Percentiles rank a stretch among this genome's conserved stretches.
phyloP scores from a whole-genome alignment of 2,888 invertebrate genomes.

The Troglohyphantes excavatus region DNA sequence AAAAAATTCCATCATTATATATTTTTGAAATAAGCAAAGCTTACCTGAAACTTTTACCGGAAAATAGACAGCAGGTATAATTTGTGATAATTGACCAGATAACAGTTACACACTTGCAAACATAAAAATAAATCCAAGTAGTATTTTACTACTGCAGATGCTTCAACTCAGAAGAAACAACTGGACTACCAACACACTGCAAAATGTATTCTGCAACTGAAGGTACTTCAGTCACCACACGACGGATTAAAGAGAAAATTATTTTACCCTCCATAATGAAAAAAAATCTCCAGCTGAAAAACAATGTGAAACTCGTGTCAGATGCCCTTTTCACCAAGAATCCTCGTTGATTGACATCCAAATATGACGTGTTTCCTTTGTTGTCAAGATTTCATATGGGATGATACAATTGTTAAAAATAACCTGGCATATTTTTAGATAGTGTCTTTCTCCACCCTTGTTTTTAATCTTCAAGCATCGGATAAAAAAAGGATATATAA shows the following conservation, averaged over 20 bases:
- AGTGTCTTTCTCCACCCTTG: background rate
- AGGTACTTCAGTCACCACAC: too few relatives aligned
- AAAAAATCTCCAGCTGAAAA: constrained; percentile 18
- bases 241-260: constrained; percentile 21
- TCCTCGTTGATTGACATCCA: background rate
- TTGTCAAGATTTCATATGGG: constrained; percentile 17
- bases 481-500: background rate
- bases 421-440: constrained; percentile 17
- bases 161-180: too few relatives aligned
- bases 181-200: too few relatives aligned
- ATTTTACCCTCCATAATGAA: constrained; percentile 7
- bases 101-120: too few relatives aligned
- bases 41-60: too few relatives aligned
- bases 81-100: too few relatives aligned
- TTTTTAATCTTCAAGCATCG: background rate
- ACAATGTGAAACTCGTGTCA: constrained; percentile 35
- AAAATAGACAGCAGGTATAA: too few relatives aligned
- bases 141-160: too few relatives aligned
- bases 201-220: background rate
- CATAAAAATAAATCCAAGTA: too few relatives aligned
- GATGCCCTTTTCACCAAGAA: constrained; percentile 16
- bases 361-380: constrained; percentile 15
- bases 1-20: too few relatives aligned
- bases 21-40: too few relatives aligned
- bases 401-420: constrained; percentile 4